Percentiles rank a stretch among this genome's conserved stretches.
These are phyloP conservation scores for Mystacides longicornis DNA, from an alignment of 2,888 invertebrate species.

Conservation along the genomic window DNA sequence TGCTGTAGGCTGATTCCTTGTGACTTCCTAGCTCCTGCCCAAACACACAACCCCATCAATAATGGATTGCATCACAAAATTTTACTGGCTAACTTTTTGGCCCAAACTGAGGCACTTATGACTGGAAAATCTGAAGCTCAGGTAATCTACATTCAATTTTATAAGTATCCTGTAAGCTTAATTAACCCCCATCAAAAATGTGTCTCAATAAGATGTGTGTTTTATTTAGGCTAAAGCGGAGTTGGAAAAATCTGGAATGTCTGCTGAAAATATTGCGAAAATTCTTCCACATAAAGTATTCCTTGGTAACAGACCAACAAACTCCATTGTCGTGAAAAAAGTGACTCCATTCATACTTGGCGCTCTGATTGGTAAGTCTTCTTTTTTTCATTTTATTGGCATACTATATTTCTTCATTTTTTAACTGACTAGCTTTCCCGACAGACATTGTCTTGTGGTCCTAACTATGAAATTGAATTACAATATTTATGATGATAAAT, in stretches of 20 bases:
- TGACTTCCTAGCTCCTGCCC: slow-evolving; percentile 92
- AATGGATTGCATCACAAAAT: slow-evolving; percentile 88
- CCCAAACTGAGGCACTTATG: slow-evolving; percentile 98
- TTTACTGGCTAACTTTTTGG: slow-evolving; percentile 92
- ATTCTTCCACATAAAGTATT: slow-evolving; percentile 96
- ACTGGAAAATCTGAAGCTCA: slow-evolving; percentile 54
- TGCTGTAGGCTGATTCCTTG: slow-evolving; percentile 74
- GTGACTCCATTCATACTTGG: slow-evolving; percentile 92
- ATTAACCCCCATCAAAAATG: not conserved
- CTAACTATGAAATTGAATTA: too few species aligned
- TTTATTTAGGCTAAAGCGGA: slow-evolving; percentile 59
- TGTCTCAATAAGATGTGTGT: not conserved
- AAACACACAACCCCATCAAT: slow-evolving; percentile 81
- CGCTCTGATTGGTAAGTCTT: slow-evolving; percentile 72
- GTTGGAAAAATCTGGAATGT: slow-evolving; percentile 70
- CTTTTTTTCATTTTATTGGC: too few species aligned
- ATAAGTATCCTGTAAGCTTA: not conserved
- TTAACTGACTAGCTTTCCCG: too few species aligned
- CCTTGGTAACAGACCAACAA: slow-evolving; percentile 93
- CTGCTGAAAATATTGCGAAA: slow-evolving; percentile 62
- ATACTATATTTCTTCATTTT: too few species aligned
- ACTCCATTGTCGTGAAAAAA: slow-evolving; percentile 88
- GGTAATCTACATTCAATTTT: slow-evolving; percentile 30
- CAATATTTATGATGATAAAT: too few species aligned
- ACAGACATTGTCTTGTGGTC: too few species aligned